Evolutionary conservation across 2,113 vertebrate genomes (phyloP), one percentile per base, ranked within the genome.

Genomic region (Regulus satrapa): DNA sequence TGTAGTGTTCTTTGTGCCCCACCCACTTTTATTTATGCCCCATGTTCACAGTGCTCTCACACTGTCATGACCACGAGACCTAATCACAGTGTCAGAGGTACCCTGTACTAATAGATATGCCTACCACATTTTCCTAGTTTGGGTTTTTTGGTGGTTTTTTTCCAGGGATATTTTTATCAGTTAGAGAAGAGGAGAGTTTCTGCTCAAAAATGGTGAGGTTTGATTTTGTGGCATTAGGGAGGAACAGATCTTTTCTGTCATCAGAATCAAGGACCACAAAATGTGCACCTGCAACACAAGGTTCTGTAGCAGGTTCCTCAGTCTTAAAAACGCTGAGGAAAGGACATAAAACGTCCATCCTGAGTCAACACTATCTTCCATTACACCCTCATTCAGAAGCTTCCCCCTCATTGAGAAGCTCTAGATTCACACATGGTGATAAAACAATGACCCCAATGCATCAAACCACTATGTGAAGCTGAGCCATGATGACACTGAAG

Each of bases 1-100:
- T 0, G 0, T 8, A 8, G 5, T 1, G 1, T 12, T 45, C 32
- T 54, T 73, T 11, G 52, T 49, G 34, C 17, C 67, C 34, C 48
- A 32, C 23, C 14, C 15, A 15, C 7, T 43, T 43, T 12, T 25
- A 8, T 1, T 14, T 38, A 45, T 28, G 48, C 8, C 28, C 16
- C 43, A 1, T 2, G 3, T 29, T 34, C 58, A 52, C 63, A 68
- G n/a, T 29, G n/a, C 45, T 79, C 43, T 36, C 55, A 55, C 36
- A 16, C 3, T 16, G 26, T 20, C 3, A 1, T 21, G 36, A 43
- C 31, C 46, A 41, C 12, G 55, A 90, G n/a, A 80, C n/a, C 17
- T 7, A 45, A 34, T 12, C 38, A 41, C 3, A 23, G 20, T 9
- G 12, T 23, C 25, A 1, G 43, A 88, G 14, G 7, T 10, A 69